Conservation (phyloP, 2,797 vertebrate species). For the Gorsachius magnificus region DNA sequence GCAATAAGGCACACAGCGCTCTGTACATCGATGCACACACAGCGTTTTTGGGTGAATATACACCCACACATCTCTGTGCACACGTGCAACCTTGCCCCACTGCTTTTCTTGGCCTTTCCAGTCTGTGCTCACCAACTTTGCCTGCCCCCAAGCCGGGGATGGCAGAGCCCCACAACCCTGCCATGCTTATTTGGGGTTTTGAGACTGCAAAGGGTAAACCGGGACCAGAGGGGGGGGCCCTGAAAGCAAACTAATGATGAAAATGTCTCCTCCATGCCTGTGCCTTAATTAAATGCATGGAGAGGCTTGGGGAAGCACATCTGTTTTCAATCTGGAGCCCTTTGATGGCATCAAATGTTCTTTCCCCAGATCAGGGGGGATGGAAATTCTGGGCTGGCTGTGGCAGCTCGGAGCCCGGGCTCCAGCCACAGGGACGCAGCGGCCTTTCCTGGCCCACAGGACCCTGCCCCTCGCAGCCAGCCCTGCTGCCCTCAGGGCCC, state of each 20-base stretch:
- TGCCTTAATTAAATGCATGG: conserved; percentile 98
- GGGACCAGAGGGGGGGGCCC: conserved; percentile 67
- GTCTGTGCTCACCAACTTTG: background rate
- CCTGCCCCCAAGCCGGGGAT: background rate
- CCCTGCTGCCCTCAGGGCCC: background rate
- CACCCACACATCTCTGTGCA: background rate
- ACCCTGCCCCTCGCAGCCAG: background rate
- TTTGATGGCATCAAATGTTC: conserved; percentile 99
- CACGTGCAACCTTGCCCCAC: accelerated
- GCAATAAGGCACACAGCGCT: background rate
- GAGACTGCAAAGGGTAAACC: conserved; percentile 75
- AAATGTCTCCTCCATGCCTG: conserved; percentile 88
- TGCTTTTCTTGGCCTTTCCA: background rate
- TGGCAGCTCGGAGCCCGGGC: conserved; percentile 84
- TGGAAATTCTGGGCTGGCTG: conserved; percentile 89
- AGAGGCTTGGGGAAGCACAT: conserved; percentile 91
- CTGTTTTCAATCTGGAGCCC: conserved; percentile 94
- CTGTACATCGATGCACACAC: accelerated
- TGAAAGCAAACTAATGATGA: conserved; percentile 92
- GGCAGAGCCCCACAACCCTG: conserved; percentile 28
- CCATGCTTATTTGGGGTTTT: conserved; percentile 67
- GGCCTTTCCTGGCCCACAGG: conserved; percentile 60
- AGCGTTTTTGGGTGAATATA: background rate
- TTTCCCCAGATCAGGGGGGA: conserved; percentile 91
- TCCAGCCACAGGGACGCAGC: conserved; percentile 74